phyloP scores from a whole-genome alignment of 2,113 vertebrate genomes.

The Donacobius atricapilla region DNA sequence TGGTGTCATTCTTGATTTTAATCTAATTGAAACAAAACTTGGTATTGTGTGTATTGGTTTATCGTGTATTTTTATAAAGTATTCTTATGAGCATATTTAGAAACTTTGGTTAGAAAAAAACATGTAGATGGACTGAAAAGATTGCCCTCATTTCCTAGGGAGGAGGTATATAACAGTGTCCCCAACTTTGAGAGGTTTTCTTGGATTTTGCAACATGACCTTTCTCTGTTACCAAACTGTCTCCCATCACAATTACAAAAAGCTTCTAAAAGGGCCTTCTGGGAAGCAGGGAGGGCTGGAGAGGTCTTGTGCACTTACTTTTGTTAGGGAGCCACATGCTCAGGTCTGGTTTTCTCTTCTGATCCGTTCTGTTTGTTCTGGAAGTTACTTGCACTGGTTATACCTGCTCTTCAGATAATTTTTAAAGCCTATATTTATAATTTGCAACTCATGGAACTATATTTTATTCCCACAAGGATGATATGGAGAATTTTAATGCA shows the following conservation, averaged over 20 bases:
- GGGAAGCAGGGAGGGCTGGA: not conserved
- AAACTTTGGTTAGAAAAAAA: not conserved
- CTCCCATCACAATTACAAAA: not conserved
- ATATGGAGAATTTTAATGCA: not conserved
- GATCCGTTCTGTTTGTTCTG: not conserved
- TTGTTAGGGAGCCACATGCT: not conserved
- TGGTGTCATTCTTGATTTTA: not conserved
- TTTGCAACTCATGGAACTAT: not conserved
- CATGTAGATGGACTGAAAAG: not conserved
- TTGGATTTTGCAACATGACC: not conserved
- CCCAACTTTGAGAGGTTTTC: not conserved
- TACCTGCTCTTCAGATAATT: not conserved
- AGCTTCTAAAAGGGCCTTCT: not conserved
- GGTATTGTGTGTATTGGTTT: not conserved
- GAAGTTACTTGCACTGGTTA: not conserved
- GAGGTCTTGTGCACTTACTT: not conserved
- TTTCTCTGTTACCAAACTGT: not conserved
- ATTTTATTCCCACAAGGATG: not conserved
- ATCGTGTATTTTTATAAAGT: not conserved
- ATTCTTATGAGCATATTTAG: not conserved
- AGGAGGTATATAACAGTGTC: not conserved
- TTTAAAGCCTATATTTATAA: not conserved
- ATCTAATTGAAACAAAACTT: not conserved
- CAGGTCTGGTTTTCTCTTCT: not conserved
- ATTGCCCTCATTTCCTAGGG: not conserved